phyloP scores from a whole-genome alignment of 1,140 invertebrate species.

The Aphelinus atriplicis region DNA sequence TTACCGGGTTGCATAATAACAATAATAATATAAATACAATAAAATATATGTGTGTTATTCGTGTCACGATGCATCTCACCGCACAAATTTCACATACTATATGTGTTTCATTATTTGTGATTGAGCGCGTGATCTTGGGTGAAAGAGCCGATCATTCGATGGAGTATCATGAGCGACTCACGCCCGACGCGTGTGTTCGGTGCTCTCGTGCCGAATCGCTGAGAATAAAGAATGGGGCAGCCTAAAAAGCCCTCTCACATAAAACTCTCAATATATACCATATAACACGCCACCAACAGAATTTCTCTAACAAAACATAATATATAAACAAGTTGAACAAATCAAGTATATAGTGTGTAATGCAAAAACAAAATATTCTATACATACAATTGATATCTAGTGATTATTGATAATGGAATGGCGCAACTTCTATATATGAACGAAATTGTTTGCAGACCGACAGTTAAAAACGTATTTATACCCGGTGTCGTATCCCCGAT shows the following conservation, averaged over 20 bases:
- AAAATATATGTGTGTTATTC: neutral
- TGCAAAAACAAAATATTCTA: neutral
- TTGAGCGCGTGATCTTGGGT: too few species aligned
- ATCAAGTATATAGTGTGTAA: constrained; percentile 21
- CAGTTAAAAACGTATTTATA: constrained; percentile 67
- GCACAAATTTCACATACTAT: too few species aligned
- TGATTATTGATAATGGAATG: constrained; percentile 46
- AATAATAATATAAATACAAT: neutral
- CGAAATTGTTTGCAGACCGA: constrained; percentile 66
- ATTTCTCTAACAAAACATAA: constrained; percentile 26
- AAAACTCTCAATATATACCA: neutral
- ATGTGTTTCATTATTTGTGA: too few species aligned
- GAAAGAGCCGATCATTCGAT: too few species aligned
- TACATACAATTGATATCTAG: too few species aligned
- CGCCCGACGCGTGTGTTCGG: too few species aligned
- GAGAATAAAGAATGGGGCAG: too few species aligned
- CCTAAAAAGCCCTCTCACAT: too few species aligned
- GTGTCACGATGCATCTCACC: too few species aligned
- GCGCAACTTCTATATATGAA: constrained; percentile 57
- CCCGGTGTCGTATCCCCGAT: constrained; percentile 65
- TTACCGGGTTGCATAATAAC: too few species aligned
- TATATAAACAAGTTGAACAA: constrained; percentile 23
- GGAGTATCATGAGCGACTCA: too few species aligned
- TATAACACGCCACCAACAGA: neutral
- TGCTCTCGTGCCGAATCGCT: too few species aligned